Percentiles rank a stretch among this genome's conserved stretches.
Evolutionary conservation across 2,113 vertebrate species (phyloP).

Genomic region (Tachuris rubrigastra): DNA sequence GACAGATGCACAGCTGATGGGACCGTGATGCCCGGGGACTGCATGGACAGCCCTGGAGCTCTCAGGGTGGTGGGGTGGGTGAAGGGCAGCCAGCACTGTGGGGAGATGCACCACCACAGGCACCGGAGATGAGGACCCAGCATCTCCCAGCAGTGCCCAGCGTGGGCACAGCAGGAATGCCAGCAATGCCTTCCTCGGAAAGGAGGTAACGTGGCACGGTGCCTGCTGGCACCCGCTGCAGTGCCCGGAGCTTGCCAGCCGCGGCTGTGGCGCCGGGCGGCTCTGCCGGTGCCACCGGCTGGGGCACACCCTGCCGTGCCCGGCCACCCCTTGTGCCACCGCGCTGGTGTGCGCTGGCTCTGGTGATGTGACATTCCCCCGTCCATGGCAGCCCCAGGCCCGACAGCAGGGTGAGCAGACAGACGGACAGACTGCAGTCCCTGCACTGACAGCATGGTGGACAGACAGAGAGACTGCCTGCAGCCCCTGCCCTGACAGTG

Average conservation of each 20-base stretch:
- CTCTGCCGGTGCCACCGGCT: neutral
- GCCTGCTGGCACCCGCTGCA: neutral
- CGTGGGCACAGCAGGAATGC: neutral
- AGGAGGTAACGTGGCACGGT: accelerated
- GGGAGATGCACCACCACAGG: neutral
- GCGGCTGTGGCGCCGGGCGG: accelerated
- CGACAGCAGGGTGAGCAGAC: accelerated
- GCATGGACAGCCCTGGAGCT: accelerated
- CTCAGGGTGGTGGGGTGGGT: accelerated
- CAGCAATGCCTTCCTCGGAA: neutral
- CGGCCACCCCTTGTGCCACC: accelerated
- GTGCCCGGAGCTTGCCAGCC: neutral
- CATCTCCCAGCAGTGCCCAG: accelerated
- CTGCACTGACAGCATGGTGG: accelerated
- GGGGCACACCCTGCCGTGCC: neutral
- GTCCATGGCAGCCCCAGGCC: accelerated
- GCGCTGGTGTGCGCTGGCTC: accelerated
- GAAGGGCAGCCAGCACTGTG: no score
- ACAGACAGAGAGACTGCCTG: accelerated
- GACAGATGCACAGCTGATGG: neutral
- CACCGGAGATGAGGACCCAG: accelerated
- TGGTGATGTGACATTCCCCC: accelerated
- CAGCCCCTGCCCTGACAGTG: neutral
- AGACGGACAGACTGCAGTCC: neutral
- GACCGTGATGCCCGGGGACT: accelerated